Conservation (phyloP, 1,140 invertebrate genomes). For the Bombus consobrinus region DNA sequence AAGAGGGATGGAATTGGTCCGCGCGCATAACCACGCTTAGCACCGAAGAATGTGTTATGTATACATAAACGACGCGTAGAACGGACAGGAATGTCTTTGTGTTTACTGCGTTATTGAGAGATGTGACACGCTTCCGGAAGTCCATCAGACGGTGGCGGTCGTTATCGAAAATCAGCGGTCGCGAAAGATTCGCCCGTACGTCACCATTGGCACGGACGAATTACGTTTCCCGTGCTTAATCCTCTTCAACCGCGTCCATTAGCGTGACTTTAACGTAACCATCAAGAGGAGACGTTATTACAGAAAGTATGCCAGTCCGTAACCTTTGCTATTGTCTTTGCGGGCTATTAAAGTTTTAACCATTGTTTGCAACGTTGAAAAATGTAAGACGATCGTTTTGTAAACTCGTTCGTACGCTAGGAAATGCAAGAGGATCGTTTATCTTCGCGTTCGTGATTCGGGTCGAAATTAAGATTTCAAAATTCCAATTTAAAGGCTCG, state of each 20-base stretch:
- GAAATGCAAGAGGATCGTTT: too few species aligned
- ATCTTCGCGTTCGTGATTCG: too few species aligned
- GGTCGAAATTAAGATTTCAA: too few species aligned
- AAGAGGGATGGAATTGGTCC: background rate
- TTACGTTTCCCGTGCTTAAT: background rate
- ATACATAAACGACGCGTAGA: constrained; percentile 47
- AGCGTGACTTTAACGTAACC: background rate
- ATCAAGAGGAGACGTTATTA: background rate
- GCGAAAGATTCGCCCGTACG: constrained; percentile 21
- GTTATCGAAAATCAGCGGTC: constrained; percentile 40
- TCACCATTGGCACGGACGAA: constrained; percentile 2
- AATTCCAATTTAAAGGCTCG: too few species aligned
- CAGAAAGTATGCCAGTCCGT: too few species aligned
- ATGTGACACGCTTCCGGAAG: constrained; percentile 58
- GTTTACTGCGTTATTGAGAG: constrained; percentile 67
- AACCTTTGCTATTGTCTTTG: too few species aligned
- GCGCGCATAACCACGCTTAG: constrained; percentile 51
- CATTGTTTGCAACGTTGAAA: too few species aligned
- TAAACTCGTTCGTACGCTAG: too few species aligned
- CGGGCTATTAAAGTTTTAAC: too few species aligned
- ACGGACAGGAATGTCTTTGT: constrained; percentile 57
- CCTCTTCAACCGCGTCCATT: constrained; percentile 6
- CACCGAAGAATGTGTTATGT: constrained; percentile 61
- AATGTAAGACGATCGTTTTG: too few species aligned
- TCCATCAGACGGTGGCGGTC: constrained; percentile 43